Evolutionary conservation across 1,140 invertebrate genomes (phyloP), one percentile per base, ranked within the genome.

Genomic region (Drosophila ercepeae): DNA sequence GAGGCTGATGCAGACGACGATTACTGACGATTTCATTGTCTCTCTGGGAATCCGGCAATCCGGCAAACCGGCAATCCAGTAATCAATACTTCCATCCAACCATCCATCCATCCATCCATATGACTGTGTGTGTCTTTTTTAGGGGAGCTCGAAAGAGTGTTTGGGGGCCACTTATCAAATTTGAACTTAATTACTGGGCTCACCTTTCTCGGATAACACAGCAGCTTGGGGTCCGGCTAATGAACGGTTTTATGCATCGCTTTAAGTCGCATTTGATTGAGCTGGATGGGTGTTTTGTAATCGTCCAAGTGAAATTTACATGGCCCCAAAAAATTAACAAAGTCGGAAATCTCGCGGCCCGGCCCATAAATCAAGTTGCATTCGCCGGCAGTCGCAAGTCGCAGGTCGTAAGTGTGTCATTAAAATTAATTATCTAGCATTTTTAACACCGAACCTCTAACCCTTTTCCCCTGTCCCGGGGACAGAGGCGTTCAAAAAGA

Each of bases 401-500:
- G 57, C 53, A 72, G 69, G 27, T 48, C 57, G 52, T 53, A 61
- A 79, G 76, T 84, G 75, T 86, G 81, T 74, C 82, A 86, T 86
- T 88, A 86, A 86, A 86, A 81, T 88, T 88, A 86, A 86, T 86
- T 86, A 86, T 86, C 81, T 77, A 69, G 72, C 60, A 63, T 75
- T 79, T 79, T 79, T 79, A 84, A 83, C 81, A 61, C 75, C 72
- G 34, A 60, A 52, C 14, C 36, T 13, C 36, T 6, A 39, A 16
- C 36, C 36, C 36, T 39, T 36, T 16, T 39, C n/a, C 11, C 13
- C 4, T 9, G 2, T 4, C 29, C 1, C 29, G 29, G 29, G 29
- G 8, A 7, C 25, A 32, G 9, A n/a, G 29, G 29, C 29, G 2
- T 3, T 32, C 9, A 9, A 32, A 9, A 11, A 11, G 29, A 9